Conservation (phyloP, 2,797 vertebrate genomes). For the Coluber constrictor region DNA sequence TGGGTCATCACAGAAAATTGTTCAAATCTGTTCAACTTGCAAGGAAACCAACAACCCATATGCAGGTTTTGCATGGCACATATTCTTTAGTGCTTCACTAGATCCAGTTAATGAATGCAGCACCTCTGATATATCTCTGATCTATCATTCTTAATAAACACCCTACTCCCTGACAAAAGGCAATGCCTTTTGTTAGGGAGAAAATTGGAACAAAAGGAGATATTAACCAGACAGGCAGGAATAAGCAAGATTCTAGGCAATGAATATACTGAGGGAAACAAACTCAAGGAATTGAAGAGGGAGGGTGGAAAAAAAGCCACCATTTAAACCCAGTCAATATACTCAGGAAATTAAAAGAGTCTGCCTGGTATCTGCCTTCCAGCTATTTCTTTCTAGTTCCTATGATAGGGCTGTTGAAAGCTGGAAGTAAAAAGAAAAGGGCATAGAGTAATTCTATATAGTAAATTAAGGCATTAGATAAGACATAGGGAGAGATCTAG, state of each 20-base stretch:
- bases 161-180: not conserved
- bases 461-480: not conserved
- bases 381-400: not conserved
- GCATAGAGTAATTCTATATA: not conserved
- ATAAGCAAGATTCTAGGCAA: not conserved
- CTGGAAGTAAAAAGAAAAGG: not conserved
- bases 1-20: not conserved
- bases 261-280: not conserved
- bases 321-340: not conserved
- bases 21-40: not conserved
- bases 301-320: too few species aligned
- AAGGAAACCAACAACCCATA: not conserved
- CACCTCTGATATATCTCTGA: not conserved
- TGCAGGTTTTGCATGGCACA: not conserved
- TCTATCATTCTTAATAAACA: not conserved
- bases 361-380: not conserved
- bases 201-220: not conserved
- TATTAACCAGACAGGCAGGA: not conserved
- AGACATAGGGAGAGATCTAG: not conserved
- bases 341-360: not conserved
- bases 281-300: too few species aligned
- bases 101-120: not conserved
- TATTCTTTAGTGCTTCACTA: not conserved
- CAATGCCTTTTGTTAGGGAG: not conserved
- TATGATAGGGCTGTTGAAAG: not conserved